phyloP scores from a whole-genome alignment of 1,140 invertebrate species.

The Trichoplusia ni region DNA sequence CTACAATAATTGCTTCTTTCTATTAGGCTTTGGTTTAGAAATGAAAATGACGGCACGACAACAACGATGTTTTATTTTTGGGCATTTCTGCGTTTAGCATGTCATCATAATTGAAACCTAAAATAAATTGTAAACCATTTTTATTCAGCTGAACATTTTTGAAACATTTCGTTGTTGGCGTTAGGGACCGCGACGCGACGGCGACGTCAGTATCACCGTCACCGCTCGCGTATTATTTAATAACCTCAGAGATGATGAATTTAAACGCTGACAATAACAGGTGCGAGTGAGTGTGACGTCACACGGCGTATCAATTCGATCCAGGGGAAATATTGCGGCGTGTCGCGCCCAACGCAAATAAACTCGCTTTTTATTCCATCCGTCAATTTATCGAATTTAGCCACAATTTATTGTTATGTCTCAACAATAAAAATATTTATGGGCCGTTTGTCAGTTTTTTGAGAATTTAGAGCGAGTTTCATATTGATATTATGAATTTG shows the following conservation, averaged over 20 bases:
- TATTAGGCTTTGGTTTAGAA: too few species aligned
- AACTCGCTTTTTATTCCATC: slow-evolving; percentile 26
- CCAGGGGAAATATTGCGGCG: slow-evolving; percentile 4
- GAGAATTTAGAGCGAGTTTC: slow-evolving; percentile 15
- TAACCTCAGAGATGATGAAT: slow-evolving; percentile 35
- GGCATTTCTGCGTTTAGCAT: too few species aligned
- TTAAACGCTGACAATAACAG: slow-evolving; percentile 40
- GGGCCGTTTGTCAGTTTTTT: slow-evolving; percentile 29
- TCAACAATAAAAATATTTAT: slow-evolving; percentile 25
- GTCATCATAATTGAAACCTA: too few species aligned
- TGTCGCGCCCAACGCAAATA: background rate
- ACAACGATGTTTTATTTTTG: too few species aligned
- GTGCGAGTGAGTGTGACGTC: slow-evolving; percentile 33
- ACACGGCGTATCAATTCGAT: slow-evolving; percentile 13
- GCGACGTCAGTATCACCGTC: slow-evolving; percentile 9
- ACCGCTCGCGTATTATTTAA: slow-evolving; percentile 16
- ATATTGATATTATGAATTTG: slow-evolving; percentile 23
- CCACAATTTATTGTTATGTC: slow-evolving; percentile 34
- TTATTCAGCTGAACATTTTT: too few species aligned
- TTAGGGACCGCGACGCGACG: too few species aligned
- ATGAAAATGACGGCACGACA: too few species aligned
- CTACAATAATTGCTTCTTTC: too few species aligned
- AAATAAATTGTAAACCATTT: too few species aligned
- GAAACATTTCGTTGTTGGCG: too few species aligned
- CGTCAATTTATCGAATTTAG: slow-evolving; percentile 37